Evolutionary conservation across 2,888 invertebrate species (phyloP), one percentile per base, ranked within the genome.

Genomic region (Dasysyrphus albostriatus): DNA sequence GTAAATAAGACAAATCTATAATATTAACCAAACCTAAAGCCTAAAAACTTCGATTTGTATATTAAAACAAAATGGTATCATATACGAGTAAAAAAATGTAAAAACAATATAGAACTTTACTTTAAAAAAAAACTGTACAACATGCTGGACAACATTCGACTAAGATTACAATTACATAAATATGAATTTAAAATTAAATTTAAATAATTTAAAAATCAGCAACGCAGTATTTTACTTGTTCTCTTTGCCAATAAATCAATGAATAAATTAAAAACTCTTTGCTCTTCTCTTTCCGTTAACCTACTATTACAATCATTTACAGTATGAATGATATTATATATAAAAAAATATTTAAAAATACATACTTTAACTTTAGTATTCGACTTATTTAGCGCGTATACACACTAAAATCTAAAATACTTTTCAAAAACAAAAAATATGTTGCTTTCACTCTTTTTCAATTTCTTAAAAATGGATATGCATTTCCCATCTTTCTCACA

Each of bases 401-500:
- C 16, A 65, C 16, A 65, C 47, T 67, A 78, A 78, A 61, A 69
- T 47, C 49, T 67, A 77, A 16, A 58, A 58, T 42, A 10, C 34
- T 37, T 34, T 37, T 56, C 59, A 42, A 59, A 63, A 39, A 24
- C 24, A 56, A 44, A 54, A 76, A 29, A 51, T 61, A 75, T 29
- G 14, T 75, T 67, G 10, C 24, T 79, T 84, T 80, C 76, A 81
- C 80, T 85, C 84, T 37, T 67, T 39, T 75, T 61, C 12, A 24
- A 49, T 56, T 72, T 72, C 37, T n/a, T 59, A 8, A 61, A 39
- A 42, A 69, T 59, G 59, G 77, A 67, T 67, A 69, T 54, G 69
- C 58, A 54, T 73, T 69, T 4, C 44, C 72, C 37, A 34, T 12
- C 7, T 37, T 39, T 3, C 24, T 44, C 29, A 37, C 9, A 49